These are phyloP conservation scores for Ameiurus melas DNA, from an alignment of 2,113 vertebrate genomes.

Conservation along the genomic window DNA sequence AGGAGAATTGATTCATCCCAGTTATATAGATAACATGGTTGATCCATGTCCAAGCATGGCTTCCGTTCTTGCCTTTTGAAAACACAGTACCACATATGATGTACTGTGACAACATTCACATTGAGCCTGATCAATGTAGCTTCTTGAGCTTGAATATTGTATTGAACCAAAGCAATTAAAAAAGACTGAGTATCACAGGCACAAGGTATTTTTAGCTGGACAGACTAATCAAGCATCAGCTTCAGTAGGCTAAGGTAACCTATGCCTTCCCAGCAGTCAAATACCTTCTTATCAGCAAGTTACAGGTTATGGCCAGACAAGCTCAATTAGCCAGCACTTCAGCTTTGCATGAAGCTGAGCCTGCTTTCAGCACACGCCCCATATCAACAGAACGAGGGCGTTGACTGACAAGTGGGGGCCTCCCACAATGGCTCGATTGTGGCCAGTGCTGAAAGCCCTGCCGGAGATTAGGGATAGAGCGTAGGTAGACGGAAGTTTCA, in stretches of 20 bases:
- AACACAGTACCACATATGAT: slow-evolving; percentile 12
- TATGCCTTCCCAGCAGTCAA: slow-evolving; percentile 60
- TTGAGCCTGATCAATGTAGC: neutral
- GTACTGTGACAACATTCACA: neutral
- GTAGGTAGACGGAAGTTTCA: slow-evolving; percentile 12
- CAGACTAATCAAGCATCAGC: slow-evolving; percentile 37
- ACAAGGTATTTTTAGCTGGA: slow-evolving; percentile 18
- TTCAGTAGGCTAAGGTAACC: slow-evolving; percentile 31
- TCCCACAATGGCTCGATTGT: slow-evolving; percentile 71
- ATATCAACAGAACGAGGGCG: slow-evolving; percentile 70
- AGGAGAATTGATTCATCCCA: slow-evolving; percentile 32
- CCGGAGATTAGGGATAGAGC: slow-evolving; percentile 47
- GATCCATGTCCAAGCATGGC: slow-evolving; percentile 17
- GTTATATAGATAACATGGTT: slow-evolving; percentile 39
- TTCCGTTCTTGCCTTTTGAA: neutral
- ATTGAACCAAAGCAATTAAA: slow-evolving; percentile 33
- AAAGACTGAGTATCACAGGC: neutral
- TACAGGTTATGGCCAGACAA: slow-evolving; percentile 69
- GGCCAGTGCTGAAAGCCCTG: slow-evolving; percentile 52
- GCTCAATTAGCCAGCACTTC: slow-evolving; percentile 75
- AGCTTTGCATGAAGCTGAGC: slow-evolving; percentile 58
- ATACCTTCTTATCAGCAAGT: slow-evolving; percentile 73
- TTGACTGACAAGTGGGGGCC: slow-evolving; percentile 65
- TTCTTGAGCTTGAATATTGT: slow-evolving; percentile 33
- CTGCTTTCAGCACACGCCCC: slow-evolving; percentile 64